Percentiles rank a stretch among this genome's conserved stretches.
phyloP scores from a whole-genome alignment of 2,888 invertebrate genomes.

The Morpho helenor region DNA sequence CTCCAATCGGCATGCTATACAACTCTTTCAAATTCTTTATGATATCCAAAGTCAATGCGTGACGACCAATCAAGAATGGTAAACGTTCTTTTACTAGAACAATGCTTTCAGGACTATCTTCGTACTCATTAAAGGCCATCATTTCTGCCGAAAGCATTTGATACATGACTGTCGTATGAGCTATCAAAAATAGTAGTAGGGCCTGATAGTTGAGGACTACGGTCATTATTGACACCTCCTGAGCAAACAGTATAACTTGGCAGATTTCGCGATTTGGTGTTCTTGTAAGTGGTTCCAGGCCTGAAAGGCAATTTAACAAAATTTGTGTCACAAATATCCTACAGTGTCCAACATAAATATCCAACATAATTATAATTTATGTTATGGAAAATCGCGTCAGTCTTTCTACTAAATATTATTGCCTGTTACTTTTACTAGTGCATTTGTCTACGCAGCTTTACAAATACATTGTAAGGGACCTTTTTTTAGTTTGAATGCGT shows the following conservation, averaged over 20 bases:
- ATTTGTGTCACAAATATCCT: not conserved
- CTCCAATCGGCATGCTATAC: slow-evolving; percentile 56
- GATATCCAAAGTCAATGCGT: slow-evolving; percentile 41
- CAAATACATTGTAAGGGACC: too few species aligned
- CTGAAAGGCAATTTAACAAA: slow-evolving; percentile 35
- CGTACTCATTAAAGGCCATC: slow-evolving; percentile 36
- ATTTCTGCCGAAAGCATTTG: slow-evolving; percentile 52
- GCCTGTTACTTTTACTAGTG: too few species aligned
- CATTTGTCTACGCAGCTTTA: too few species aligned
- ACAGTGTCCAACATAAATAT: too few species aligned
- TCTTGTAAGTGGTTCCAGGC: slow-evolving; percentile 45
- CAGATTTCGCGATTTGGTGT: slow-evolving; percentile 54
- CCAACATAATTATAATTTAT: too few species aligned
- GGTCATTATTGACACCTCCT: slow-evolving; percentile 44
- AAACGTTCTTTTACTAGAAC: slow-evolving; percentile 38
- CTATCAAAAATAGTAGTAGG: slow-evolving; percentile 50
- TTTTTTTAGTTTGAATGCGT: too few species aligned
- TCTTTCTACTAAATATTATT: too few species aligned
- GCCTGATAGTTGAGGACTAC: slow-evolving; percentile 54
- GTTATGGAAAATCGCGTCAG: too few species aligned
- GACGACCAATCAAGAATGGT: slow-evolving; percentile 42
- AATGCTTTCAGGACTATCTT: slow-evolving; percentile 30
- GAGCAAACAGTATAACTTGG: slow-evolving; percentile 34
- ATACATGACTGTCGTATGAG: slow-evolving; percentile 56
- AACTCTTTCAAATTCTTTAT: slow-evolving; percentile 44